These are phyloP conservation scores for Leptarthrus brevirostris DNA, from an alignment of 2,888 invertebrate genomes.

Conservation along the genomic window DNA sequence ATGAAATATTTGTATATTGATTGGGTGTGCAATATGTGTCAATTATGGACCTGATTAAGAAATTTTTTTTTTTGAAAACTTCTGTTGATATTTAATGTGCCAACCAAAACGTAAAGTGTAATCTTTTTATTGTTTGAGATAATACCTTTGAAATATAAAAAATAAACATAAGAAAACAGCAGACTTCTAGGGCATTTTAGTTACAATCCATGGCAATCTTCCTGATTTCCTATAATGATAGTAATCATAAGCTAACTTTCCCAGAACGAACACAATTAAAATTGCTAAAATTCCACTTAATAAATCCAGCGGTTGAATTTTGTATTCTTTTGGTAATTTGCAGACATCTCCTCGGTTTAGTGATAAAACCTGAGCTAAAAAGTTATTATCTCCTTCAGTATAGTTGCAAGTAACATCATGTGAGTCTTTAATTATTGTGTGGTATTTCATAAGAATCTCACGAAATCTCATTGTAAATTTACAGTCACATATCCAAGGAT, in stretches of 20 bases:
- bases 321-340: slow-evolving; percentile 68
- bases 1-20: background rate
- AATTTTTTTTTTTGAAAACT: background rate
- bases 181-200: slow-evolving; percentile 75
- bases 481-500: slow-evolving; percentile 88
- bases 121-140: slow-evolving; percentile 13
- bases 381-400: slow-evolving; percentile 69
- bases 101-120: background rate
- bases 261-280: slow-evolving; percentile 77
- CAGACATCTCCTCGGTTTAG: slow-evolving; percentile 79
- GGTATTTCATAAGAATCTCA: slow-evolving; percentile 76
- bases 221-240: slow-evolving; percentile 83
- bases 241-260: slow-evolving; percentile 84
- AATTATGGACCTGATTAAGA: background rate
- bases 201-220: slow-evolving; percentile 84
- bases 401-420: slow-evolving; percentile 77
- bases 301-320: slow-evolving; percentile 78
- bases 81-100: slow-evolving; percentile 12
- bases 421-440: slow-evolving; percentile 76
- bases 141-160: background rate
- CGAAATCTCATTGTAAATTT: slow-evolving; percentile 82
- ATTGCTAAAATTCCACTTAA: slow-evolving; percentile 77
- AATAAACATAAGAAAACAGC: background rate
- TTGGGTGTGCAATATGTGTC: background rate
- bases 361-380: slow-evolving; percentile 73